phyloP scores from a whole-genome alignment of 2,888 invertebrate species.

The Drosophila koepferae region DNA sequence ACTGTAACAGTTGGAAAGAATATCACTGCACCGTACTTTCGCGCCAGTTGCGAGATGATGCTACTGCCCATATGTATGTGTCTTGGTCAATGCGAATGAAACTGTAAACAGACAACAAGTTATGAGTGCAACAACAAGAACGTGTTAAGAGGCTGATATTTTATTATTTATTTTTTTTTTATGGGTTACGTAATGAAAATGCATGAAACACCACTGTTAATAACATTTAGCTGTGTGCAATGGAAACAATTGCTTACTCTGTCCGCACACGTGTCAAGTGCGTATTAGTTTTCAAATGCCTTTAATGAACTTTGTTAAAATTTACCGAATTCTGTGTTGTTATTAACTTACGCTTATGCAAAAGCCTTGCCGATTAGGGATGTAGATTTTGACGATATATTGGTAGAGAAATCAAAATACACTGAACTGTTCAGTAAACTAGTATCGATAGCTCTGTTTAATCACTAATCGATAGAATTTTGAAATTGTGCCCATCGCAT shows the following conservation, averaged over 20 bases:
- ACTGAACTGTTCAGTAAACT: not conserved
- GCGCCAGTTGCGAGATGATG: conserved; percentile 85
- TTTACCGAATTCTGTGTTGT: conserved; percentile 52
- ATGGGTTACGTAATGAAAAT: conserved; percentile 65
- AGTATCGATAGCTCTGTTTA: conserved; percentile 5
- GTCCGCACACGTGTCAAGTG: conserved; percentile 3
- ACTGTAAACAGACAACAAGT: conserved; percentile 58
- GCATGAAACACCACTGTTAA: conserved; percentile 2
- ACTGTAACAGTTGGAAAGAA: conserved; percentile 88
- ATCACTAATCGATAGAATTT: not conserved
- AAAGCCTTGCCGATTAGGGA: conserved; percentile 47
- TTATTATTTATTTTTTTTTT: conserved; percentile 25
- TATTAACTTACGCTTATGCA: conserved; percentile 70
- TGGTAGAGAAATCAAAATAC: conserved; percentile 1
- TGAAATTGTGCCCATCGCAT: not conserved
- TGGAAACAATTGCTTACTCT: conserved; percentile 37
- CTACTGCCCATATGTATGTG: conserved; percentile 79
- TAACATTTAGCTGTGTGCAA: not conserved
- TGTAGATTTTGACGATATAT: conserved; percentile 11
- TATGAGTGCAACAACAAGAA: conserved; percentile 27
- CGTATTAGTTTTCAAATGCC: conserved; percentile 8
- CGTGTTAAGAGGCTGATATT: not conserved
- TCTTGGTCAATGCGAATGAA: conserved; percentile 47
- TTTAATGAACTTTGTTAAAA: conserved; percentile 21
- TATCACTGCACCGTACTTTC: conserved; percentile 89